Percentiles rank a stretch among this genome's conserved stretches.
Evolutionary conservation across 2,113 vertebrate species (phyloP).

Genomic region (Dasyprocta punctata): DNA sequence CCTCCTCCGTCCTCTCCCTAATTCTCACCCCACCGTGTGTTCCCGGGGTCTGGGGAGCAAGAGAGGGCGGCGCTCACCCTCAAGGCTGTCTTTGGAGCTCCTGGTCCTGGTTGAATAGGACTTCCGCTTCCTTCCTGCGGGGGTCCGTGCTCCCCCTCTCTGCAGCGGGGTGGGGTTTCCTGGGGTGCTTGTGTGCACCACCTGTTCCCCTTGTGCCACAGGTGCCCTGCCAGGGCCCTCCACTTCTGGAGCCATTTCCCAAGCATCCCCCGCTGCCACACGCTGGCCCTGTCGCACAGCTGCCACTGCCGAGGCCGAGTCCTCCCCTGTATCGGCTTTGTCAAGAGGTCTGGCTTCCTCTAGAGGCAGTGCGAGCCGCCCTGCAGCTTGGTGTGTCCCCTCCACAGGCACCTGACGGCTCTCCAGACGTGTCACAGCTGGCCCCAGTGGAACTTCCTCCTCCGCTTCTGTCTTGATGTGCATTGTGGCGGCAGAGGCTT

Average conservation of each 20-base stretch:
- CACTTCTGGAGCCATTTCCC: neutral
- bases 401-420: conserved; percentile 8
- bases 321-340: neutral
- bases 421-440: neutral
- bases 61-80: conserved; percentile 45
- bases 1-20: neutral
- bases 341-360: neutral
- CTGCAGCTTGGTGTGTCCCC: neutral
- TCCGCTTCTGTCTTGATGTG: conserved; percentile 35
- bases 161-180: neutral
- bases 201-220: neutral
- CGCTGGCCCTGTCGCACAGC: neutral
- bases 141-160: neutral
- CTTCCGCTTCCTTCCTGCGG: conserved; percentile 5
- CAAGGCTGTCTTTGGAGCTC: neutral
- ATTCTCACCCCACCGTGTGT: neutral
- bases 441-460: neutral
- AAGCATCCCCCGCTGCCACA: neutral
- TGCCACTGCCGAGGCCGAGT: neutral
- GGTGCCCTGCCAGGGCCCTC: neutral
- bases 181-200: neutral
- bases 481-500: neutral
- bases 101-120: neutral
- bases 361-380: neutral
- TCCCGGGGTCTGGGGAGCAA: neutral